These are phyloP conservation scores for Gymnothorax javanicus DNA, from an alignment of 2,797 vertebrate species.

Conservation along the genomic window DNA sequence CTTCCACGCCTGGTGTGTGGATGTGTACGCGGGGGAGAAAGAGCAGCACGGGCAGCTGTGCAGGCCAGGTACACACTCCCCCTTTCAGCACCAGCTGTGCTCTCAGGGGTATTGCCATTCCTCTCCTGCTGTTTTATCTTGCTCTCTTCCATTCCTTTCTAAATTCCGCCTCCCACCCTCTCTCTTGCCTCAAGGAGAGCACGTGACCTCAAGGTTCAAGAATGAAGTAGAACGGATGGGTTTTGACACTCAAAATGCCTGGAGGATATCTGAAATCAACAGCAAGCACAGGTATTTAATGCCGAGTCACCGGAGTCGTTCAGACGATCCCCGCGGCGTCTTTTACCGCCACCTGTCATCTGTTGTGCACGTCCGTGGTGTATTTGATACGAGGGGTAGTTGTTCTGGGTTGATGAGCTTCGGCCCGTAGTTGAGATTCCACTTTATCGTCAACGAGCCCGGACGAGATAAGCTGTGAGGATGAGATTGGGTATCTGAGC, in stretches of 20 bases:
- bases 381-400: background rate
- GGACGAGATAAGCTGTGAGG: background rate
- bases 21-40: slow-evolving; percentile 92
- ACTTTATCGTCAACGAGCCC: background rate
- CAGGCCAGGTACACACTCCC: slow-evolving; percentile 79
- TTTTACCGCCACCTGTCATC: background rate
- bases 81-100: background rate
- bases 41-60: slow-evolving; percentile 93
- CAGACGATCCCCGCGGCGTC: slow-evolving; percentile 5
- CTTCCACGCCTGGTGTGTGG: slow-evolving; percentile 96
- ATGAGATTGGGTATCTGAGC: slow-evolving; percentile 3
- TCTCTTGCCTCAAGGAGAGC: slow-evolving; percentile 78
- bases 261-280: slow-evolving; percentile 98
- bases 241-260: slow-evolving; percentile 95
- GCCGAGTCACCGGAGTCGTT: slow-evolving; percentile 28
- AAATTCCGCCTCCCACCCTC: slow-evolving; percentile 22
- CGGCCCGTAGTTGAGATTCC: background rate
- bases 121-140: background rate
- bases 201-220: slow-evolving; percentile 91
- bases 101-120: background rate
- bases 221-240: slow-evolving; percentile 97
- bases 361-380: background rate
- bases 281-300: slow-evolving; percentile 92
- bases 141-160: slow-evolving; percentile 32
- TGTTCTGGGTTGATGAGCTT: background rate